phyloP scores from a whole-genome alignment of 1,140 invertebrate species.

The Apolygus lucorum region DNA sequence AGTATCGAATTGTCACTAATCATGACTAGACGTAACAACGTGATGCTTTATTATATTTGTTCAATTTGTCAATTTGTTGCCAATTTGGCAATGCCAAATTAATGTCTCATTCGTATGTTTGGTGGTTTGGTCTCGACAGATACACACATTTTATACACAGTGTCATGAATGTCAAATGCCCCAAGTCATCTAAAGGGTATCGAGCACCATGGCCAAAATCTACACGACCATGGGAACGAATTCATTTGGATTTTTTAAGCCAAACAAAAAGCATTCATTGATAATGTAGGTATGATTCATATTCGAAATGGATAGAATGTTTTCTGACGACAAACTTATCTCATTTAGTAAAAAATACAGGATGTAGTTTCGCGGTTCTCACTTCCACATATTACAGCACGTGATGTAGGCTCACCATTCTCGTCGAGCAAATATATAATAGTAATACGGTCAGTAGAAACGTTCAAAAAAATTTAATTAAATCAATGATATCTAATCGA shows the following conservation, averaged over 20 bases:
- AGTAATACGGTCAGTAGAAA: not conserved
- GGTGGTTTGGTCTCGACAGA: not conserved
- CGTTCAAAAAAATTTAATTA: slow-evolving; percentile 1
- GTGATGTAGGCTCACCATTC: not conserved
- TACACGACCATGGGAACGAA: no score
- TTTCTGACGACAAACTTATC: not conserved
- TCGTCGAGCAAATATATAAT: not conserved
- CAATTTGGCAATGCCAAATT: not conserved
- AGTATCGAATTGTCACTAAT: no score
- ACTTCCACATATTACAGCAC: not conserved
- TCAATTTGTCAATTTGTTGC: not conserved
- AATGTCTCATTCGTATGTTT: not conserved
- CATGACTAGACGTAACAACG: not conserved
- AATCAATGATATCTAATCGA: not conserved
- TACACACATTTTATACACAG: not conserved
- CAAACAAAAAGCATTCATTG: not conserved
- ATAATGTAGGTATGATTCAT: not conserved
- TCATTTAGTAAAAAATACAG: not conserved
- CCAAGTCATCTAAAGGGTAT: not conserved
- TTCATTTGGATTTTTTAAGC: not conserved
- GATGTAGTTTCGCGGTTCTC: not conserved
- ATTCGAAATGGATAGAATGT: no score
- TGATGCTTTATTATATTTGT: not conserved
- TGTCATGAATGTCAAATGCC: not conserved
- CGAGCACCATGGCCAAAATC: not conserved